Base-by-base conservation (phyloP, 1,140 invertebrate species). In the Agraylea sexmaculata region DNA sequence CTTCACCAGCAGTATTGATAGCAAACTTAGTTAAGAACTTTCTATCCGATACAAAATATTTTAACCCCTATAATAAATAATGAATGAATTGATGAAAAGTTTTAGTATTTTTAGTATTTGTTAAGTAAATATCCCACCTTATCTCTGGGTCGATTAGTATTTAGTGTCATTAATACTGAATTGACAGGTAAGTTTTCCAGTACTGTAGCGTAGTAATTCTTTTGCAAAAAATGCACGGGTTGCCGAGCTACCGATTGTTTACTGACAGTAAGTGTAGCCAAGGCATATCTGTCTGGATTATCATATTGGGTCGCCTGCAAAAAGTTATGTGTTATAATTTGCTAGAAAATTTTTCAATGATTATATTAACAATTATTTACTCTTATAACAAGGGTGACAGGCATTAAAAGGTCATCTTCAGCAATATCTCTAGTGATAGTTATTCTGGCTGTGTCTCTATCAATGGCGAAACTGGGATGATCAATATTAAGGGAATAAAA, bases 211-310 rank as follows among this genome's bases (percentile, higher is more conserved):
- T 73, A 59, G 59, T 84, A 90, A 37, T 76, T 72, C 30, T 74
- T 70, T 45, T 81, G 75, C n/a, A 81, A 61, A 59, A 91, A 93
- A 48, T 63, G 70, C 33, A 65, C 58, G 3, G 65, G 61, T 23
- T 47, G 53, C 5, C 61, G 46, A 2, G 55, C 52, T 30, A 47
- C 42, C 40, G 38, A 37, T 28, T 49, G 44, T 63, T 69, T 51
- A 62, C 67, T 50, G 18, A 88, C 65, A 35, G 82, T 75, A 22
- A 91, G 64, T 1, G 87, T 90, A 4, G 85, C 79, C 40, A 90
- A 60, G 2, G 87, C 81, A 56, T 87, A 91, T 28, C 87, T 72
- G 63, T 92, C 89, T 0, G 76, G 66, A 67, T 93, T 92, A 58
- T 94, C 86, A 32, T 80, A 68, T 60, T 92, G 87, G 1, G 80